A percentile compares a stretch with the other conserved stretches of the same genome.
These are phyloP conservation scores for Craniophora ligustri DNA, from an alignment of 2,888 invertebrate species.

Conservation along the genomic window DNA sequence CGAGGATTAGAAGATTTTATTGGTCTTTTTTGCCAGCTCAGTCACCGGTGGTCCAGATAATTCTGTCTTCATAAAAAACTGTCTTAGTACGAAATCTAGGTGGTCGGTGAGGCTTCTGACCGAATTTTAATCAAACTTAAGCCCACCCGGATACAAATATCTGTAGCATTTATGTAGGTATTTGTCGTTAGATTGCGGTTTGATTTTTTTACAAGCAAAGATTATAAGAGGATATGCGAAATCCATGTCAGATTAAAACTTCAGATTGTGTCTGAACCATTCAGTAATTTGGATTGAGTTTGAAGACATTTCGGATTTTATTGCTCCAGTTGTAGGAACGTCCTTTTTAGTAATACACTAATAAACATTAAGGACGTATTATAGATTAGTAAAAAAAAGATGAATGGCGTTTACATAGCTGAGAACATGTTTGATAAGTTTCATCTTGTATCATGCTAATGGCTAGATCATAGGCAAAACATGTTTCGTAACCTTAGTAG, in stretches of 20 bases:
- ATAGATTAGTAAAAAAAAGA: too few species aligned
- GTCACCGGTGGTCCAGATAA: slow-evolving; percentile 56
- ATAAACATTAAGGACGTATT: too few species aligned
- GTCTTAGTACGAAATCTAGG: slow-evolving; percentile 51
- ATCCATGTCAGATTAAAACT: slow-evolving; percentile 33
- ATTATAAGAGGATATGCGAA: slow-evolving; percentile 33
- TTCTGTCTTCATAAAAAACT: slow-evolving; percentile 61
- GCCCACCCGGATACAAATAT: slow-evolving; percentile 63
- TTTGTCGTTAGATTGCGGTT: slow-evolving; percentile 49
- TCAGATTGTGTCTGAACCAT: slow-evolving; percentile 36
- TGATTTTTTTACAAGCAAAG: slow-evolving; percentile 47
- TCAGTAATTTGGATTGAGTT: slow-evolving; percentile 33
- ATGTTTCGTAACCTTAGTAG: too few species aligned
- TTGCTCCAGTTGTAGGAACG: too few species aligned
- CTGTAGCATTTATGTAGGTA: slow-evolving; percentile 55
- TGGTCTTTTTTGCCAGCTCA: slow-evolving; percentile 24
- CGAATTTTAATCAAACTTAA: slow-evolving; percentile 54
- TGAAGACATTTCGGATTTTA: slow-evolving; percentile 14
- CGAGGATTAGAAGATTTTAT: slow-evolving; percentile 14
- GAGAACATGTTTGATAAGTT: too few species aligned
- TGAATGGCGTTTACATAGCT: too few species aligned
- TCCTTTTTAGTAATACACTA: too few species aligned
- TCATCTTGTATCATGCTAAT: too few species aligned
- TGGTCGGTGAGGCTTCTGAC: slow-evolving; percentile 45
- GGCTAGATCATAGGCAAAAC: too few species aligned